Evolutionary conservation across 64 coral and sea anemone species (phyloP), one percentile per base, ranked within the genome.

Genomic region (Orbicella faveolata): DNA sequence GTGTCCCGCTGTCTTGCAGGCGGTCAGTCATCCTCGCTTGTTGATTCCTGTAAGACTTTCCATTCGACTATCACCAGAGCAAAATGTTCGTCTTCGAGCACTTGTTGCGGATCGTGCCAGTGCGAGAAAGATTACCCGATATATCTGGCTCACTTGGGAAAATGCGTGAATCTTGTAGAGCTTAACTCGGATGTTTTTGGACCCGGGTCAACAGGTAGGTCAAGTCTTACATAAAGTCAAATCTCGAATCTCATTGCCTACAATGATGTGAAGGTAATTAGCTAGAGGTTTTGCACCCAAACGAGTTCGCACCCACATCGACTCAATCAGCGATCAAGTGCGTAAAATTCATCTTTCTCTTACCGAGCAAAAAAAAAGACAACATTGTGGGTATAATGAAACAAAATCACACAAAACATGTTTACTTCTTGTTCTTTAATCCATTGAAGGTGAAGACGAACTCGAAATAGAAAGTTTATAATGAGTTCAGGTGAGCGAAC

Each of bases 151-250:
- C 82, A 73, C 35, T 85, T 70, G 65, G 65, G 63, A 19, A 85
- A 72, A 53, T 85, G 82, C 17, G 63, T 85, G 20, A 73, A 66
- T 85, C 65, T 85, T 35, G 23, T 23, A 0, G 64, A 72, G 65
- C 82, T 85, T 15, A 85, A 17, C 82, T 26, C 36, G 10, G 82
- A 85, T 85, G 39, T 72, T 6, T 85, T 85, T 85, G 82, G 82
- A 30, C 82, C 23, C 25, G 65, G 82, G 64, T 85, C 82, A 85
- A 85, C 15, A 3, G 82, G 82, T 85, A 73, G 37, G 82, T 85
- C 82, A 72, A 65, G 13, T 16, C 9, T 68, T 68, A 25, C 19
- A 68, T 67, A 21, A 7, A 20, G 15, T 67, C 18, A 21, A 67
- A 67, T 10, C 5, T 11, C 9, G 21, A 23, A 70, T 11, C 10